Conservation (phyloP, 2,888 invertebrate species). For the Crioceris asparagi region DNA sequence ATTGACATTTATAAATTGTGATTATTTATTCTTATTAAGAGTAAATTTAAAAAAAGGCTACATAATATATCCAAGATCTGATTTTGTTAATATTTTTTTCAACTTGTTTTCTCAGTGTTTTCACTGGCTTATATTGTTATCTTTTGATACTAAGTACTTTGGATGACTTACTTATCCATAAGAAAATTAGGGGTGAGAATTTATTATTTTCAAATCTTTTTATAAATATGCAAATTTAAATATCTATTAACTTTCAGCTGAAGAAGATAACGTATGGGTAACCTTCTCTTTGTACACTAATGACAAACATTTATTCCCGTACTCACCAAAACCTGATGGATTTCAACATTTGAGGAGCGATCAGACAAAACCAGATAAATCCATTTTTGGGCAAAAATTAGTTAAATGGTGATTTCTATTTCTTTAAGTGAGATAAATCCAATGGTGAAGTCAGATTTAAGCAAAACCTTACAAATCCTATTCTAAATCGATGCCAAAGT, state of each 20-base stretch:
- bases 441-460: too few relatives aligned
- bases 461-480: too few relatives aligned
- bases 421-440: too few relatives aligned
- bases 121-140: slow-evolving; percentile 9
- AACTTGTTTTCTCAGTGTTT: slow-evolving; percentile 12
- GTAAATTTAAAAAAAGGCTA: slow-evolving; percentile 1
- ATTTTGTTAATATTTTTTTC: too few relatives aligned
- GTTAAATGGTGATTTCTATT: too few relatives aligned
- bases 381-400: too few relatives aligned
- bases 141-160: slow-evolving; percentile 16
- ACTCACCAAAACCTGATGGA: background rate
- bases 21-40: slow-evolving; percentile 2
- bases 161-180: slow-evolving; percentile 17
- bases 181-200: slow-evolving; percentile 10
- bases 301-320: slow-evolving; percentile 29
- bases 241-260: slow-evolving; percentile 8
- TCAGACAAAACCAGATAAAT: too few relatives aligned
- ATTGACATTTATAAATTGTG: slow-evolving; percentile 14
- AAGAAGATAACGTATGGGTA: slow-evolving; percentile 8
- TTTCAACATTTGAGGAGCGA: too few relatives aligned
- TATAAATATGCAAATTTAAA: too few relatives aligned
- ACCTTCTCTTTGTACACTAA: slow-evolving; percentile 39
- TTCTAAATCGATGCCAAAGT: too few relatives aligned
- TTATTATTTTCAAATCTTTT: too few relatives aligned
- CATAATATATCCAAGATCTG: background rate